These are phyloP conservation scores for Anguilla japonica DNA, from an alignment of 2,113 vertebrate genomes.

Conservation along the genomic window DNA sequence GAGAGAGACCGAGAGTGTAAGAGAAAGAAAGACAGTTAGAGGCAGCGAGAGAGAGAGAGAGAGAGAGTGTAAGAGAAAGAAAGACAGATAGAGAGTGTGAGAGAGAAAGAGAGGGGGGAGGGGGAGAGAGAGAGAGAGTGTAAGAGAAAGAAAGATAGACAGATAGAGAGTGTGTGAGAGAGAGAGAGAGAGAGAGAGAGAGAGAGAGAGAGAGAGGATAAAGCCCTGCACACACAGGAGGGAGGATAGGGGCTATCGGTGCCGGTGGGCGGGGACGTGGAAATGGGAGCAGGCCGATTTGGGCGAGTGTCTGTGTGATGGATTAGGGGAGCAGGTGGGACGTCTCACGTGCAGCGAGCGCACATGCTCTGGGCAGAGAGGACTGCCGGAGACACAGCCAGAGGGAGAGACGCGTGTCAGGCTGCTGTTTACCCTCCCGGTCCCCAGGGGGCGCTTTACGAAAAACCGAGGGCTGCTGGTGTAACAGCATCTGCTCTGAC, in stretches of 20 bases:
- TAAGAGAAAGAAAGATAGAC: no score
- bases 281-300: neutral
- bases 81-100: neutral
- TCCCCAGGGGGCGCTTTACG: neutral
- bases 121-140: no score
- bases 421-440: neutral
- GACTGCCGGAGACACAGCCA: neutral
- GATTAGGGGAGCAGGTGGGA: slow-evolving; percentile 9
- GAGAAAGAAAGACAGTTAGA: no score
- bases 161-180: no score
- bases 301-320: neutral
- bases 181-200: no score
- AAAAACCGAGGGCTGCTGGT: neutral
- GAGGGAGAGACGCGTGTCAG: neutral
- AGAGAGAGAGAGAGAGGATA: no score
- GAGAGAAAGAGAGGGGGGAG: no score
- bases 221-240: no score
- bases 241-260: neutral
- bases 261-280: neutral
- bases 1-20: neutral
- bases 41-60: no score
- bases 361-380: neutral
- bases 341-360: neutral
- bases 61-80: no score
- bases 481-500: neutral